phyloP scores from a whole-genome alignment of 2,888 invertebrate species.

The Apamea monoglypha region DNA sequence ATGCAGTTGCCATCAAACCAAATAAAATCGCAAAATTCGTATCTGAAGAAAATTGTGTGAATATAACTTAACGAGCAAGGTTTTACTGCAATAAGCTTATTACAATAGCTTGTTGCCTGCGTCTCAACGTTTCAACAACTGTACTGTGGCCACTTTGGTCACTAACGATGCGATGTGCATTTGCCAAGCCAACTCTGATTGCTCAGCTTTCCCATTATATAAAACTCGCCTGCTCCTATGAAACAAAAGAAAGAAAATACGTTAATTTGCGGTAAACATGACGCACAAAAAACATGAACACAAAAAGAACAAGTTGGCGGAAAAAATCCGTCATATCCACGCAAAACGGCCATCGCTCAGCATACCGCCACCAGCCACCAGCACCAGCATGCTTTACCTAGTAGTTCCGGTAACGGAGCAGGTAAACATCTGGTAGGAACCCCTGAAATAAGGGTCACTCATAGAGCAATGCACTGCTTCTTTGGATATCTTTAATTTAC shows the following conservation, averaged over 20 bases:
- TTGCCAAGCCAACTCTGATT: neutral
- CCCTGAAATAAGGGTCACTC: neutral
- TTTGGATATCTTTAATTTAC: neutral
- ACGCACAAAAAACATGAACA: neutral
- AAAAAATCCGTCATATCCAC: neutral
- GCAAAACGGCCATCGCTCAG: neutral
- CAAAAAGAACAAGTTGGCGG: too few species aligned
- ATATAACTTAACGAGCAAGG: neutral
- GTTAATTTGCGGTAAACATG: neutral
- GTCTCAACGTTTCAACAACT: neutral
- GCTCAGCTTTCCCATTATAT: slow-evolving; percentile 5
- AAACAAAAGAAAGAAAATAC: neutral
- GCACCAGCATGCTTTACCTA: neutral
- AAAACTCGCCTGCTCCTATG: neutral
- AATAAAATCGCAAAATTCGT: neutral
- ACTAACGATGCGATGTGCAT: neutral
- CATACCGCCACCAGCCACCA: neutral
- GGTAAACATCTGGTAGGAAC: neutral
- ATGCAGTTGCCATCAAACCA: neutral
- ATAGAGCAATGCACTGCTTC: neutral
- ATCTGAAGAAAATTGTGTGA: neutral
- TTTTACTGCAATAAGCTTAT: neutral
- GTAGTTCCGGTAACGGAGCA: too few species aligned
- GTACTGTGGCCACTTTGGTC: neutral
- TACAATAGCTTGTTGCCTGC: neutral